Conservation (phyloP, 2,797 vertebrate species). For the Betta splendens region DNA sequence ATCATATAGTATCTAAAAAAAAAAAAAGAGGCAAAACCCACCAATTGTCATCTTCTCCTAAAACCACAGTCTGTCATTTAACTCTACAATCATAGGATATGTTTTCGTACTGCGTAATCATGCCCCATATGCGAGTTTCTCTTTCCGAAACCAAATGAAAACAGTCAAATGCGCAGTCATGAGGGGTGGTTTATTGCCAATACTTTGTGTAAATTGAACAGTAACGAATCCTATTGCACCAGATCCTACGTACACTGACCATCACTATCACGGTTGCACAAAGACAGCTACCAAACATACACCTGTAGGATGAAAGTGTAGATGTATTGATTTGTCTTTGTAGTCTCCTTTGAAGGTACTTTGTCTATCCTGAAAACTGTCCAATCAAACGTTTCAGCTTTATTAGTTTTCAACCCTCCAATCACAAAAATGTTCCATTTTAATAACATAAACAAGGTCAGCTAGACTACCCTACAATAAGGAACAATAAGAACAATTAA, state of each 20-base stretch:
- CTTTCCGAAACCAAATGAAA: conserved; percentile 44
- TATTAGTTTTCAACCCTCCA: conserved; percentile 56
- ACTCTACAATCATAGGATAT: conserved; percentile 18
- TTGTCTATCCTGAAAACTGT: conserved; percentile 31
- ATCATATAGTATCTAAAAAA: conserved; percentile 37
- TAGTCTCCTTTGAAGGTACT: conserved; percentile 29
- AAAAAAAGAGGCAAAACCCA: conserved; percentile 23
- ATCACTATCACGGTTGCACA: conserved; percentile 63
- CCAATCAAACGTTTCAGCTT: conserved; percentile 39
- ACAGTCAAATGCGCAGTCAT: conserved; percentile 48
- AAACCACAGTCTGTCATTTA: conserved; percentile 11
- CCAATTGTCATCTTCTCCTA: conserved; percentile 12
- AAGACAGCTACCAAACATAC: conserved; percentile 54
- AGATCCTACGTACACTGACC: conserved; percentile 67
- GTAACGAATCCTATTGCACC: conserved; percentile 70
- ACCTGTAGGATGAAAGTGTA: conserved; percentile 48
- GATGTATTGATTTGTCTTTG: conserved; percentile 38
- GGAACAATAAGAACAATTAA: conserved; percentile 49
- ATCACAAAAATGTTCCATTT: conserved; percentile 55
- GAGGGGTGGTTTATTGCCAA: conserved; percentile 61
- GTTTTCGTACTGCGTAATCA: conserved; percentile 18
- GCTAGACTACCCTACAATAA: conserved; percentile 59
- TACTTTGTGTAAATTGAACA: conserved; percentile 60
- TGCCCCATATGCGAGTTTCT: conserved; percentile 46
- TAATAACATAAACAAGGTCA: conserved; percentile 54